Evolutionary conservation across 1,140 invertebrate genomes (phyloP), one percentile per base, ranked within the genome.

Genomic region (Heliconius melpomene): DNA sequence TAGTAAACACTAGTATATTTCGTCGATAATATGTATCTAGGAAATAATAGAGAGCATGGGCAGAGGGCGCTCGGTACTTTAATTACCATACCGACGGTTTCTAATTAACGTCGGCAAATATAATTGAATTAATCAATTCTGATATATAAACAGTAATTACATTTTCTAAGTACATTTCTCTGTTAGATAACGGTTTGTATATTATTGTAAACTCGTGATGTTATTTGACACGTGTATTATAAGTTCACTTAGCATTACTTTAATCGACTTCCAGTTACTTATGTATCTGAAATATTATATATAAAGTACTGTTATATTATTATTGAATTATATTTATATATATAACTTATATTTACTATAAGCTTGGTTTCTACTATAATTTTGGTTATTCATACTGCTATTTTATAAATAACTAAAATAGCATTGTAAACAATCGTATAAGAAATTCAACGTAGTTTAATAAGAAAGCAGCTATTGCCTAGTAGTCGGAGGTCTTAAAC

Each of bases 1-100:
- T 91, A 73, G 89, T 93, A 93, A 94, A 94, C 90, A 93, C 79
- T 75, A 82, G 84, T 84, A 85, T 89, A 84, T 89, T 90, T 89
- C 87, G 89, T 93, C 92, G 92, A 93, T 92, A 93, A 87, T 81
- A 72, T 78, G 52, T 66, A 76, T 72, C 76, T 78, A 78, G 76
- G 75, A 72, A 75, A 81, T 81, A 72, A 81, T 78, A 81, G 40
- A 73, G 26, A 72, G 46, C 18, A 23, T 54, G 72, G 75, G 13
- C 52, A 54, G 72, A 77, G 71, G 76, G 57, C 76, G 80, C 7
- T 75, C 20, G 74, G 74, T 5, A 52, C 26, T 74, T 77, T 54
- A 77, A 77, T 80, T 80, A 76, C 60, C 75, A 77, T 70, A 77
- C 16, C 74, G 13, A 52, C 38, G 54, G 54, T 70, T 74, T 77